Evolutionary conservation across 2,797 vertebrate species (phyloP), one percentile per base, ranked within the genome.

Genomic region (Simalia tracyae): DNA sequence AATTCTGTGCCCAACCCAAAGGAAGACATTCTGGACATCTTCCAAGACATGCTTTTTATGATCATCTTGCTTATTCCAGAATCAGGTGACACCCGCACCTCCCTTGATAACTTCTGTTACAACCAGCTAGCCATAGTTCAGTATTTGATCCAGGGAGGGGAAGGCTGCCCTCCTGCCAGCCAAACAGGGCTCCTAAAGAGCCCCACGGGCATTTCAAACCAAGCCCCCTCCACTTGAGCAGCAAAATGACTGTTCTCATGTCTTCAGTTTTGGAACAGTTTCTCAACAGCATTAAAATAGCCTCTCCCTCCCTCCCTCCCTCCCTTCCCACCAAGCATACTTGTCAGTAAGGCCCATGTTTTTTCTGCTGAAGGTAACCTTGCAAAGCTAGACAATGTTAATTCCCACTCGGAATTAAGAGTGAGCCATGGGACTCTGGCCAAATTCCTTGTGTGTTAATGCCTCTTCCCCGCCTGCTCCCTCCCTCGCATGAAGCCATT

Each of bases 401-500:
- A 90, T 93, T 96, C 84, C 86, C 60, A 87, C 84, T 88, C 90
- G 92, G 90, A 0, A 0, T 92, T 90, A 92, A 26, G 31, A 28
- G 36, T 26, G 88, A 92, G 54, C 72, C 88, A 76, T 88, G 85
- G 92, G 31, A 56, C 50, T n/a, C 89, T 86, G 91, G 92, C 61
- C 93, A 95, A 95, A n/a, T 26, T 66, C 93, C 85, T 59, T 81
- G 56, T 90, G 6, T 56, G 91, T 89, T 86, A 50, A 89, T 88
- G 81, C 8, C 59, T 72, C 93, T 89, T 89, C 90, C 60, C 86
- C 90, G n/a, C 0, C 0, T 2, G 12, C 64, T 76, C 2, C 63
- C 11, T 15, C 87, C 0, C 0, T 91, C 64, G 1, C 0, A 11
- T 88, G 91, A 19, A n/a, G 0, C 1, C 19, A 56, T 85, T 72